Evolutionary conservation across 2,113 vertebrate species (phyloP).

Genomic region (Dolichallabes microphthalmus): DNA sequence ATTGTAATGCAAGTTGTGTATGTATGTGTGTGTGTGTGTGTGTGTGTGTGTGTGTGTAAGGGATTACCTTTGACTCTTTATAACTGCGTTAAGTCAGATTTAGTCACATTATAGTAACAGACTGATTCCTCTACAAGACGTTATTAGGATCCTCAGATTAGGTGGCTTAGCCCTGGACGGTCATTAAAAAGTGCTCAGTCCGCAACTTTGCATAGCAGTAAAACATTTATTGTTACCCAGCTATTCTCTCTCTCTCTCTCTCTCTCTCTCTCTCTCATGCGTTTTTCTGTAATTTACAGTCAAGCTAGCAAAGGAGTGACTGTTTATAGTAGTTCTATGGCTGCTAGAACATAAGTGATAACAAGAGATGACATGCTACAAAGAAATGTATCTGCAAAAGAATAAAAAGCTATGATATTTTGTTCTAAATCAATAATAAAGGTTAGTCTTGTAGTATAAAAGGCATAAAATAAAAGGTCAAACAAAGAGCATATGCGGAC

Average conservation of each 20-base stretch:
- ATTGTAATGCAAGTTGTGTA: not conserved
- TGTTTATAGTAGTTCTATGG: not conserved
- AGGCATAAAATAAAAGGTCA: no score
- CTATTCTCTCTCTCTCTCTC: not conserved
- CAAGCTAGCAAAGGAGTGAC: not conserved
- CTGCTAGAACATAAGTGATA: not conserved
- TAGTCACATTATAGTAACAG: conserved; percentile 47
- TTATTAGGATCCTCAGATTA: conserved; percentile 47
- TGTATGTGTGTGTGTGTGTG: conserved; percentile 23
- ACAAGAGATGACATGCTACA: not conserved
- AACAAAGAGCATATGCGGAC: no score
- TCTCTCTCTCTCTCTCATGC: not conserved
- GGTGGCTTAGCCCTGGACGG: conserved; percentile 39
- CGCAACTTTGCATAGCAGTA: conserved; percentile 37
- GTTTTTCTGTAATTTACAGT: not conserved
- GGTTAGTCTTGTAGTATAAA: no score
- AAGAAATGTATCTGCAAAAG: not conserved
- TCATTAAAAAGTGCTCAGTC: conserved; percentile 56
- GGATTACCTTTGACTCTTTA: conserved; percentile 45
- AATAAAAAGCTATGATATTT: no score
- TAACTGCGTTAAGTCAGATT: conserved; percentile 50
- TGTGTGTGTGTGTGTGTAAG: conserved; percentile 20
- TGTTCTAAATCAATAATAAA: no score
- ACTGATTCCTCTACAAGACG: conserved; percentile 48
- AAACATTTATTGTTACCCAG: conserved; percentile 29